Base-by-base conservation (phyloP, 2,888 invertebrate genomes). In the Polymixis flavicincta region DNA sequence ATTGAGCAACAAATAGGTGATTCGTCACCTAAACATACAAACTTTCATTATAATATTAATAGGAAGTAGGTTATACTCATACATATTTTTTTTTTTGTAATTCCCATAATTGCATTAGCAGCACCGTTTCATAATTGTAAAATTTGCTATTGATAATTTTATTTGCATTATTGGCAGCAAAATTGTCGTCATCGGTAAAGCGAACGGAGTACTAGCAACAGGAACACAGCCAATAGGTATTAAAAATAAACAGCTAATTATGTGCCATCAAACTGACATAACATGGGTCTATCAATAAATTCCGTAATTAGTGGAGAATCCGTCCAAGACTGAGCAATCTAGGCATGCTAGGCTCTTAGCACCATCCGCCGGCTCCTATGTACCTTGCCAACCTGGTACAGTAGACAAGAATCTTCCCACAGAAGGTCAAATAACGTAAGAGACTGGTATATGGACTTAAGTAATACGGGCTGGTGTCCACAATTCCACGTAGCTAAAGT, bases 201-300 rank as follows among this genome's bases (percentile, higher is more conserved):
- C 19, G 1, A 50, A 8, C 32, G 28, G 8, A 48, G 3, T 11
- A 37, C 5, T 7, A 19, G 61, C 32, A 37, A 82, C 57, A 52
- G 61, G 82, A 78, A 82, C 1, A 50, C 63, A 42, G 17, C 11
- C 13, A 83, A 67, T 67, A 63, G 4, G 17, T 32, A 17, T 32
- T 63, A 69, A 65, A 76, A 68, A 68, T 68, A 76, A 54, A 63
- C 83, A 48, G 14, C 52, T 7, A 65, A 61, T 60, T 66, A 70
- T 32, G 19, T 19, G 32, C 55, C 54, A 74, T 74, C 32, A 84
- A 65, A 22, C 17, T 61, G 25, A 75, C 67, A 57, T 80, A 54
- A 52, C 50, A 37, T 55, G 14, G 17, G 22, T 48, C 55, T 42
- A 77, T 85, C 82, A 73, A 83, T 83, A 85, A 67, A 82, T 85